A percentile compares a stretch with the other conserved stretches of the same genome.
Evolutionary conservation across 2,797 vertebrate species (phyloP).

Genomic region (Hypotaenidia philippensis): DNA sequence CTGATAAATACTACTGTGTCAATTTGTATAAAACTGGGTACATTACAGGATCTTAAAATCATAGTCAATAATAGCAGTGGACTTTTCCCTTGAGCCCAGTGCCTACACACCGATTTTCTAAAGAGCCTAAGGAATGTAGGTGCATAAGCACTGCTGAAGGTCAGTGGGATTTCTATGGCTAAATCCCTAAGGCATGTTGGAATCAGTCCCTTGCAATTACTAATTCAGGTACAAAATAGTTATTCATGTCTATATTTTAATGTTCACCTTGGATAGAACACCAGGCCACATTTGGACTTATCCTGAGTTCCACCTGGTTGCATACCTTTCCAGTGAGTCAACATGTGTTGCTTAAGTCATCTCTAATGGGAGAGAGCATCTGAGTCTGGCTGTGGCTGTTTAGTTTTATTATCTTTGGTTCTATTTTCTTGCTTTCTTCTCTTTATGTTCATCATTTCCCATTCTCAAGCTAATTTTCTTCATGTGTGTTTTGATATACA

Average conservation of each 20-base stretch:
- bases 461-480: neutral
- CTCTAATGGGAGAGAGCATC: neutral
- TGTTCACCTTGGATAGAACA: neutral
- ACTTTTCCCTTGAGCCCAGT: neutral
- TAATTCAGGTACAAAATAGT: neutral
- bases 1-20: neutral
- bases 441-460: neutral
- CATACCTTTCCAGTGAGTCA: neutral
- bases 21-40: constrained; percentile 6
- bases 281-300: neutral
- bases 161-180: constrained; percentile 1
- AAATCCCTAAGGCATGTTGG: constrained; percentile 6
- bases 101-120: constrained; percentile 1
- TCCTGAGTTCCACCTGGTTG: constrained; percentile 13
- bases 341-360: neutral
- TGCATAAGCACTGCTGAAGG: neutral
- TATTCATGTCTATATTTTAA: neutral
- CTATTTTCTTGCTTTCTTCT: neutral
- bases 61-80: neutral
- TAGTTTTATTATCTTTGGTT: neutral
- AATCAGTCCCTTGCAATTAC: neutral
- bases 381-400: neutral
- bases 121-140: neutral
- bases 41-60: constrained; percentile 9
- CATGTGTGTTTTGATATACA: neutral